phyloP scores from a whole-genome alignment of 1,140 invertebrate genomes.

The Habropoda laboriosa region DNA sequence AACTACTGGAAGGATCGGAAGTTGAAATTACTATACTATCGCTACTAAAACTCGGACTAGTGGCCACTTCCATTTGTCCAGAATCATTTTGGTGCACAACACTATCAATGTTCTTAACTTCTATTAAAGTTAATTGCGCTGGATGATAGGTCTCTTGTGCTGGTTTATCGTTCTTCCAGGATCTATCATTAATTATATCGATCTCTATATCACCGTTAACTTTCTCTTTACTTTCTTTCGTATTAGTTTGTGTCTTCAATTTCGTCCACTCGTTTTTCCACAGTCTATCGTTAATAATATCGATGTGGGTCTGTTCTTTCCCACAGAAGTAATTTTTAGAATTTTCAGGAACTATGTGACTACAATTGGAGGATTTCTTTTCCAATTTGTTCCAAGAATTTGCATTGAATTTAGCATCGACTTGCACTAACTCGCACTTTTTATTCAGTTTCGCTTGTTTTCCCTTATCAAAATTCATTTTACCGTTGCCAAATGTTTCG shows the following conservation, averaged over 20 bases:
- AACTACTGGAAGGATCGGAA: conserved; percentile 78
- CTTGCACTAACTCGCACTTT: conserved; percentile 47
- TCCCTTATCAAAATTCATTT: conserved; percentile 54
- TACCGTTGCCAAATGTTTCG: conserved; percentile 19
- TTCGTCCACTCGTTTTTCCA: conserved; percentile 78
- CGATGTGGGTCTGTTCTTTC: conserved; percentile 64
- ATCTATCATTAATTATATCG: conserved; percentile 77
- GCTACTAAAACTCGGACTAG: conserved; percentile 78
- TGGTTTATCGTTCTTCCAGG: conserved; percentile 68
- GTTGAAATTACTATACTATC: conserved; percentile 78
- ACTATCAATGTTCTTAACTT: conserved; percentile 73
- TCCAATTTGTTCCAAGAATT: conserved; percentile 57
- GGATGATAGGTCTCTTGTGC: neutral
- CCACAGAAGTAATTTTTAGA: conserved; percentile 13
- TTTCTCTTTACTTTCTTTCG: conserved; percentile 33
- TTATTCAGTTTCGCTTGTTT: conserved; percentile 46
- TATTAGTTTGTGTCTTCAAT: conserved; percentile 18
- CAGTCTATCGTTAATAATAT: conserved; percentile 78
- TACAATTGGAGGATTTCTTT: conserved; percentile 29
- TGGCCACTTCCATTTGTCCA: conserved; percentile 67
- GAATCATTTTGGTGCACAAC: conserved; percentile 55
- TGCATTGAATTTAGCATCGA: conserved; percentile 29
- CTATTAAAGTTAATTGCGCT: conserved; percentile 72
- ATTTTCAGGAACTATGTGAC: conserved; percentile 25
- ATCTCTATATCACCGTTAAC: conserved; percentile 59